Evolutionary conservation across 2,113 vertebrate species (phyloP), one percentile per base, ranked within the genome.

Genomic region (Pygoscelis adeliae): DNA sequence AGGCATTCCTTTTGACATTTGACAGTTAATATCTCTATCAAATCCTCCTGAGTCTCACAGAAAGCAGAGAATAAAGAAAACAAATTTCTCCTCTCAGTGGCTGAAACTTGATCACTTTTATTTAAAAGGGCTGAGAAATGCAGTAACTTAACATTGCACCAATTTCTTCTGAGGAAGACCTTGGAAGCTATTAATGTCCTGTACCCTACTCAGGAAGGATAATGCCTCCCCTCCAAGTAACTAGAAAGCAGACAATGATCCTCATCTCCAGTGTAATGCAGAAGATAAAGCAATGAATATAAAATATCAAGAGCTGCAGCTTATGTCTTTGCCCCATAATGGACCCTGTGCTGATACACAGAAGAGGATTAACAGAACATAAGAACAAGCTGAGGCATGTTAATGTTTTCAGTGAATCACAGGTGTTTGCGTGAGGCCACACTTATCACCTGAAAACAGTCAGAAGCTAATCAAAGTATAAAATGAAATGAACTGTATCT

Each of bases 1-100:
- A 42, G 63, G 49, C 81, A 82, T 83, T 93, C 90, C 67, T 86
- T 97, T 83, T 83, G 93, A 91, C 88, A 95, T 97, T 83, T 83
- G 93, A 91, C 88, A 95, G 89, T 56, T 88, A 83, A 91, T 91
- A 83, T 93, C 94, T 97, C 90, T 76, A 65, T 78, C 21, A 2
- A 95, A 93, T 94, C 56, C 66, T 85, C 73, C 59, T 15, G 36
- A 97, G 87, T 53, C 53, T 84, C 74, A 92, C 82, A 80, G 93
- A 92, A 81, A 79, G 32, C 20, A 61, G 36, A 92, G 69, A 86
- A 82, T 83, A 89, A 94, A 94, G 62, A 47, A 78, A 70, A 87
- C 89, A 49, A 93, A 53, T 77, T 91, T 78, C 58, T 92, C 40
- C 27, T 90, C 36, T 72, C 36, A 71, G 74, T 74, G 89, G 36